phyloP scores from a whole-genome alignment of 1,140 invertebrate species.

The Frieseomelitta varia region DNA sequence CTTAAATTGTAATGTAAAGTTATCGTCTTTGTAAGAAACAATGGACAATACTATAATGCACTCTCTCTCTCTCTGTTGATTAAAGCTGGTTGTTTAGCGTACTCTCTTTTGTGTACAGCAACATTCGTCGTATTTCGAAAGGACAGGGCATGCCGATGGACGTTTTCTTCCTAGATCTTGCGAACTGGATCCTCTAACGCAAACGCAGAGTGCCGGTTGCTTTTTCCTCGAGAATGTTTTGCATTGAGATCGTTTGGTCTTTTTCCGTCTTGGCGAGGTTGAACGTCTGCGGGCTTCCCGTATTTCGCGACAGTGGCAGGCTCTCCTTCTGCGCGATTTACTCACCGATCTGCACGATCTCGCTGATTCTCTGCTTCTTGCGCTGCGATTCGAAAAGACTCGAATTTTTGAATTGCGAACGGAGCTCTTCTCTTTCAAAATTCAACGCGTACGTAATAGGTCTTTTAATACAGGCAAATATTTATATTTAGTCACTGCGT shows the following conservation, averaged over 20 bases:
- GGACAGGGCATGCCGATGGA: not conserved
- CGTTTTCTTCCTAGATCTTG: conserved; percentile 8
- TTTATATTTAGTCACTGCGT: not conserved
- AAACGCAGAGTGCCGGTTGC: conserved; percentile 38
- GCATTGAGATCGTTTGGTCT: conserved; percentile 22
- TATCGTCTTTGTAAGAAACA: not conserved
- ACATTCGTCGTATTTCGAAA: conserved; percentile 26
- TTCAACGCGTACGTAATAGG: not conserved
- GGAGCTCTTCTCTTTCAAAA: not conserved
- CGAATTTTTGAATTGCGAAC: not conserved
- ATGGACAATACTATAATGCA: not conserved
- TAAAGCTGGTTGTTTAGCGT: not conserved
- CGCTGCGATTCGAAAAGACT: not conserved
- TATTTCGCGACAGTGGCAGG: conserved; percentile 21
- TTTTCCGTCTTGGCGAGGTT: not conserved
- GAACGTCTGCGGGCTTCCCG: not conserved
- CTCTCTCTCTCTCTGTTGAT: not conserved
- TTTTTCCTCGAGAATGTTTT: not conserved
- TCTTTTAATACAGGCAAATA: not conserved
- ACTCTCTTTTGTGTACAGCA: conserved; percentile 23
- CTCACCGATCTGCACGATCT: not conserved
- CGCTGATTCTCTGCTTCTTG: not conserved
- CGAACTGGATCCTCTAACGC: conserved; percentile 23
- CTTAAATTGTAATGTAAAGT: not conserved
- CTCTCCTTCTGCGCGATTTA: not conserved